These are phyloP conservation scores for Drosophila bipectinata DNA, from an alignment of 1,140 invertebrate species.

Conservation along the genomic window DNA sequence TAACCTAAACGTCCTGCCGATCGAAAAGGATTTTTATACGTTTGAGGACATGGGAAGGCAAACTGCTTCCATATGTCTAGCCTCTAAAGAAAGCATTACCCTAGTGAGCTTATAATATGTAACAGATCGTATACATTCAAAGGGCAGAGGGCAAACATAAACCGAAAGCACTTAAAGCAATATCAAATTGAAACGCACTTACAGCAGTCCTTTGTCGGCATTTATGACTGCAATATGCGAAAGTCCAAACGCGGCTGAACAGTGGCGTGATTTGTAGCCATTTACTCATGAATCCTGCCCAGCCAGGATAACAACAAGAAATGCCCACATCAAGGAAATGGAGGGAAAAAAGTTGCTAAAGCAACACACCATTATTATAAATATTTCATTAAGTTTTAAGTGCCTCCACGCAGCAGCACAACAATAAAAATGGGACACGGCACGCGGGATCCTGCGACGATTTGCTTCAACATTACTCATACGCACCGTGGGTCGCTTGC, in stretches of 20 bases:
- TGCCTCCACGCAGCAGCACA: constrained; percentile 63
- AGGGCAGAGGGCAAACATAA: constrained; percentile 19
- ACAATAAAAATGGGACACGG: constrained; percentile 69
- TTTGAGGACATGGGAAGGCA: background rate
- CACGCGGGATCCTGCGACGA: constrained; percentile 19
- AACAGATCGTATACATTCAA: constrained; percentile 8
- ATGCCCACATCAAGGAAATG: constrained; percentile 28
- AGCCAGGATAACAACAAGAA: constrained; percentile 4
- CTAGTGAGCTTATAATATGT: background rate
- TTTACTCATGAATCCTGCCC: constrained; percentile 62
- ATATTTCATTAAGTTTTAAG: constrained; percentile 81
- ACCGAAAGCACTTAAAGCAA: constrained; percentile 30
- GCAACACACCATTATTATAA: constrained; percentile 72
- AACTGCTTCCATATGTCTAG: constrained; percentile 18
- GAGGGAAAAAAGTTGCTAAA: constrained; percentile 53
- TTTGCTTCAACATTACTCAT: constrained; percentile 68
- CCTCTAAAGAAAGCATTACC: constrained; percentile 11
- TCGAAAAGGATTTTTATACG: background rate
- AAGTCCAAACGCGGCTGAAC: constrained; percentile 10
- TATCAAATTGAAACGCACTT: constrained; percentile 49
- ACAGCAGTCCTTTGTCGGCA: constrained; percentile 32
- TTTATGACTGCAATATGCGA: constrained; percentile 60
- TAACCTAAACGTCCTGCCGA: background rate
- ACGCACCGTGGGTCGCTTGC: constrained; percentile 65
- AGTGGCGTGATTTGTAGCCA: constrained; percentile 75